Conservation (phyloP, 1,140 invertebrate genomes). For the Tetraneura akinire region DNA sequence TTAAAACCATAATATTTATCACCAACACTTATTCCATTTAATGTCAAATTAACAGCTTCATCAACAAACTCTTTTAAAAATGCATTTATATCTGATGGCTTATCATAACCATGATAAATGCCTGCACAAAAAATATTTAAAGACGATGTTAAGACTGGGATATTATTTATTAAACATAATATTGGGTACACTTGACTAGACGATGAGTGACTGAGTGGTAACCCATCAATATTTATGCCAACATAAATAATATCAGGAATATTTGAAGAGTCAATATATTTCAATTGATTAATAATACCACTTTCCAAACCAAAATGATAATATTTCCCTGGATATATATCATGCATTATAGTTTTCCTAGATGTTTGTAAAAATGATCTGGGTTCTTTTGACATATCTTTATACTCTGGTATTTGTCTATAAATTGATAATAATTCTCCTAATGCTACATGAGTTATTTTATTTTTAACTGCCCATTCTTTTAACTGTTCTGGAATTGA, state of each 20-base stretch:
- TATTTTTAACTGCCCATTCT: no score
- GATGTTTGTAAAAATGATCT: not conserved
- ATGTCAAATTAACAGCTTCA: conserved; percentile 18
- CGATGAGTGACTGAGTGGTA: not conserved
- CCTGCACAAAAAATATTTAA: not conserved
- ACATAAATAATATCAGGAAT: not conserved
- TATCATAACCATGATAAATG: conserved; percentile 8
- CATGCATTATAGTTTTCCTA: not conserved
- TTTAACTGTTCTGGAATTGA: no score
- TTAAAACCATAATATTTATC: conserved; percentile 1
- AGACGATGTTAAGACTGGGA: not conserved
- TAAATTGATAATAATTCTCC: no score
- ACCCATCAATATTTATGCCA: not conserved
- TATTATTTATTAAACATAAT: not conserved
- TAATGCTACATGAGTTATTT: no score
- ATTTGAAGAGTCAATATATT: not conserved
- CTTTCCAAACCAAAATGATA: not conserved
- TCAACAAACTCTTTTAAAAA: not conserved
- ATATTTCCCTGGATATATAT: not conserved
- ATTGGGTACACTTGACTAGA: not conserved
- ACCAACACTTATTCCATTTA: not conserved
- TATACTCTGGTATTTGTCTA: not conserved
- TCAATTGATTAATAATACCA: not conserved
- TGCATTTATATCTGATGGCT: not conserved
- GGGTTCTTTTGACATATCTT: not conserved